phyloP scores from a whole-genome alignment of 2,797 vertebrate genomes.

The Danio kyathit region DNA sequence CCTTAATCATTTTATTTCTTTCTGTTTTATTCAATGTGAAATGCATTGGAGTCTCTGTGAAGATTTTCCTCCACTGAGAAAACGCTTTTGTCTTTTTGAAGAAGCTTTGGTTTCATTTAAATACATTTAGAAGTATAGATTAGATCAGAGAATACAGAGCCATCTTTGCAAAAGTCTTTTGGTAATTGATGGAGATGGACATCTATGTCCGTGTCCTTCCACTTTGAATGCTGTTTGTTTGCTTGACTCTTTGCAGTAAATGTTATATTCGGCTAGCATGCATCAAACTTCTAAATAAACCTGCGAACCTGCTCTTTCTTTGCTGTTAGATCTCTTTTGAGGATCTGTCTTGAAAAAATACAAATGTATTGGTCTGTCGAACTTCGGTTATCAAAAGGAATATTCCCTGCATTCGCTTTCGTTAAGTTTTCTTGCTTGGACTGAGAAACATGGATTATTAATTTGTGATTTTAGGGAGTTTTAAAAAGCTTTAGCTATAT shows the following conservation, averaged over 20 bases:
- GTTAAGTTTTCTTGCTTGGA: neutral
- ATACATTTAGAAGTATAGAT: neutral
- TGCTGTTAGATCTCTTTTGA: neutral
- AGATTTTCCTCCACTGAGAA: neutral
- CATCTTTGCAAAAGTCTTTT: neutral
- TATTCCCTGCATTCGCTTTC: neutral
- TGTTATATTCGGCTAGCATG: neutral
- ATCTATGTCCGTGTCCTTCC: neutral
- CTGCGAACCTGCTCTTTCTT: neutral
- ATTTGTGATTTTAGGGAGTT: neutral
- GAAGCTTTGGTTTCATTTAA: neutral
- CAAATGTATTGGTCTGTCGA: too few relatives aligned
- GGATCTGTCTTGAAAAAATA: neutral
- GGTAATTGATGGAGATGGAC: neutral
- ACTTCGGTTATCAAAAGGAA: neutral
- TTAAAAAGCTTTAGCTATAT: neutral
- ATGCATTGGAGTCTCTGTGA: neutral
- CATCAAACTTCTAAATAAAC: neutral
- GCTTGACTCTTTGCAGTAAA: neutral
- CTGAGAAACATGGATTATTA: neutral
- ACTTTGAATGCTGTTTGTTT: conserved; percentile 3
- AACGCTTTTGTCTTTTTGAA: neutral
- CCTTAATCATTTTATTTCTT: neutral
- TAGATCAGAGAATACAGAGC: neutral
- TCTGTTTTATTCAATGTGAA: neutral